Evolutionary conservation across 2,113 vertebrate genomes (phyloP).

Genomic region (Heterotilapia buettikoferi): DNA sequence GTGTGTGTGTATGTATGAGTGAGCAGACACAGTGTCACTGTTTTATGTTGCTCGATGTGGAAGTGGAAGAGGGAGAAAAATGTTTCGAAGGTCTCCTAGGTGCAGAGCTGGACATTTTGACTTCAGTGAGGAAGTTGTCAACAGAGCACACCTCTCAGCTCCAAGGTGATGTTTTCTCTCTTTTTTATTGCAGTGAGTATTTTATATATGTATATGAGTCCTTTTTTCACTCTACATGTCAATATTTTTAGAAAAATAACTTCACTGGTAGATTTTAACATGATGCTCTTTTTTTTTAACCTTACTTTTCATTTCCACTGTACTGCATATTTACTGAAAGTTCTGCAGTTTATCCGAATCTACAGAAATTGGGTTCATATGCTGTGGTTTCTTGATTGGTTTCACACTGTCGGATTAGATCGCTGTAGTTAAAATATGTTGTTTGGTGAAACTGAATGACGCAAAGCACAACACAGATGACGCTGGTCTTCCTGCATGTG

Average conservation of each 20-base stretch:
- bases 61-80: slow-evolving; percentile 17
- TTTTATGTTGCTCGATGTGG: not conserved
- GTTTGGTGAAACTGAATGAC: slow-evolving; percentile 18
- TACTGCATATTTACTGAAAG: not conserved
- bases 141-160: slow-evolving; percentile 21
- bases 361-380: too few species aligned
- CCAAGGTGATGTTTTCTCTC: slow-evolving; percentile 36
- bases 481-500: not conserved
- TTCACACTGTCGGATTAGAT: slow-evolving; percentile 29
- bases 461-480: not conserved
- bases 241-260: not conserved
- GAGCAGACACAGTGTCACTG: not conserved
- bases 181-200: not conserved
- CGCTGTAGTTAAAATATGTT: not conserved
- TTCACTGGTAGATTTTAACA: not conserved
- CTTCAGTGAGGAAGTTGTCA: slow-evolving; percentile 69
- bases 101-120: slow-evolving; percentile 63
- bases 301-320: not conserved
- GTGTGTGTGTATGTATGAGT: not conserved
- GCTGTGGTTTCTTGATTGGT: too few species aligned
- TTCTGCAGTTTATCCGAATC: too few species aligned
- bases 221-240: not conserved
- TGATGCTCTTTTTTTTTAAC: not conserved
- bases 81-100: slow-evolving; percentile 58
- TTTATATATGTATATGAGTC: not conserved